Conservation (phyloP, 2,888 invertebrate genomes). For the Zygothrica quintamaculata region DNA sequence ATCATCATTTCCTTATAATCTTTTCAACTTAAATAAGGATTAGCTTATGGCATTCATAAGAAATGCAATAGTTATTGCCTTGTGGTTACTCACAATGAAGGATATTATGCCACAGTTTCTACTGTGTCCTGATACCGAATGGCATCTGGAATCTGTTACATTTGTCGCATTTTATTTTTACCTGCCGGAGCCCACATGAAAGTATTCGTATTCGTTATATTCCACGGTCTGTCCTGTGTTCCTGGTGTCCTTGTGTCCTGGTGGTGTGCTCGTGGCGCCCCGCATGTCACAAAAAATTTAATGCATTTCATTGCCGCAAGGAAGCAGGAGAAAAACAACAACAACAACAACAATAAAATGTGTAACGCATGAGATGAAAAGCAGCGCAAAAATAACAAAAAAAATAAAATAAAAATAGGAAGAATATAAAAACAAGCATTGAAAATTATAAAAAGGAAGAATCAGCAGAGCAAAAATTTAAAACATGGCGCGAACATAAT, state of each 20-base stretch:
- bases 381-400: slow-evolving; percentile 60
- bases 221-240: slow-evolving; percentile 4
- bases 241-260: neutral
- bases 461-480: slow-evolving; percentile 60
- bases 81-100: slow-evolving; percentile 18
- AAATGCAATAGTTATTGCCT: neutral
- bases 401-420: too few relatives aligned
- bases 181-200: slow-evolving; percentile 36
- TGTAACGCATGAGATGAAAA: slow-evolving; percentile 78
- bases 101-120: slow-evolving; percentile 20
- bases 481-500: slow-evolving; percentile 84
- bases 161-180: slow-evolving; percentile 51
- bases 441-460: slow-evolving; percentile 43
- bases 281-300: slow-evolving; percentile 69
- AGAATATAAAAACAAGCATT: slow-evolving; percentile 34
- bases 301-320: slow-evolving; percentile 69
- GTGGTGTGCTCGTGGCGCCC: slow-evolving; percentile 63
- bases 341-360: slow-evolving; percentile 58
- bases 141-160: slow-evolving; percentile 57
- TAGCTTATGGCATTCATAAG: neutral
- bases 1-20: too few relatives aligned
- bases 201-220: slow-evolving; percentile 8
- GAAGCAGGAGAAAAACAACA: slow-evolving; percentile 44
- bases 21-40: too few relatives aligned
- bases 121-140: slow-evolving; percentile 22